These are phyloP conservation scores for Ciconia stormi DNA, from an alignment of 2,113 vertebrate genomes.

Conservation along the genomic window DNA sequence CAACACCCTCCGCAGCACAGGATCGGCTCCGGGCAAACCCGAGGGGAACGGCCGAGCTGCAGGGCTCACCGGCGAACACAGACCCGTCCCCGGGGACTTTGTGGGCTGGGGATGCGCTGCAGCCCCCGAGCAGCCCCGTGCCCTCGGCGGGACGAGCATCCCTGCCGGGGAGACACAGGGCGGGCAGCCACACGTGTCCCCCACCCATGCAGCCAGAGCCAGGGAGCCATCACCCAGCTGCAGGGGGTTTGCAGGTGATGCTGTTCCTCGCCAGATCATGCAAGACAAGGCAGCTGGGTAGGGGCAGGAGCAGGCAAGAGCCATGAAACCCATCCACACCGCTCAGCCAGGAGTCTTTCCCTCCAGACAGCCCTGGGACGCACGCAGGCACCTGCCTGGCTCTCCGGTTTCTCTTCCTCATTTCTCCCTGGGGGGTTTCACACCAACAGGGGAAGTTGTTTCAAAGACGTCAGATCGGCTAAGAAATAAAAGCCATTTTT, in stretches of 20 bases:
- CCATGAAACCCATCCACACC: not conserved
- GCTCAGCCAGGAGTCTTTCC: not conserved
- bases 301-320: not conserved
- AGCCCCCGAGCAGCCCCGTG: fast-evolving
- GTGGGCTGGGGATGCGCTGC: not conserved
- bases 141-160: fast-evolving
- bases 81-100: fast-evolving
- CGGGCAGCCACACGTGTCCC: not conserved
- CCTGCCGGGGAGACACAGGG: not conserved
- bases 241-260: not conserved
- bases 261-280: fast-evolving
- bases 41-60: fast-evolving
- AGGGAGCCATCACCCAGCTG: not conserved
- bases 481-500: not conserved
- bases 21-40: not conserved
- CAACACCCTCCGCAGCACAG: not conserved
- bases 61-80: not conserved
- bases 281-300: not conserved
- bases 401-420: not conserved
- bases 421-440: not conserved
- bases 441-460: not conserved
- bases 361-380: not conserved
- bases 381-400: fast-evolving
- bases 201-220: fast-evolving
- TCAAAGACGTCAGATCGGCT: fast-evolving